Evolutionary conservation across 2,113 vertebrate genomes (phyloP).

Genomic region (Ammospiza nelsoni): DNA sequence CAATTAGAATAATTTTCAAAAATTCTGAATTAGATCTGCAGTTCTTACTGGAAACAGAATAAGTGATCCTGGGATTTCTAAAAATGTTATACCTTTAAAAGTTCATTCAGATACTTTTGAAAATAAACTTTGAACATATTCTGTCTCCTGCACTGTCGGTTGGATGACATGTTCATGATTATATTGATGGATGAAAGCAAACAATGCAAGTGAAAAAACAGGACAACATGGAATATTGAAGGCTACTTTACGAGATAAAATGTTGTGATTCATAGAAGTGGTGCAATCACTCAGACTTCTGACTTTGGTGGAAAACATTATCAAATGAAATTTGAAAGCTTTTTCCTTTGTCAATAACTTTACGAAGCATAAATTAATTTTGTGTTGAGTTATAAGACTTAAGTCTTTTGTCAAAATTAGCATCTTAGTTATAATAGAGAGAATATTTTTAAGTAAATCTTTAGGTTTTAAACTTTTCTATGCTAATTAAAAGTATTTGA

Average conservation of each 20-base stretch:
- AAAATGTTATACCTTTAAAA: background rate
- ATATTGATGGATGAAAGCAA: slow-evolving; percentile 8
- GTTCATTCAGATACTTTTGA: background rate
- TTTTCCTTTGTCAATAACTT: background rate
- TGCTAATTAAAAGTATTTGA: slow-evolving; percentile 78
- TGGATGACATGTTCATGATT: background rate
- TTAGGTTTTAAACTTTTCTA: slow-evolving; percentile 47
- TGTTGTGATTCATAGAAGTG: background rate
- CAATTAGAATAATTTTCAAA: background rate
- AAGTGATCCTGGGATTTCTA: background rate
- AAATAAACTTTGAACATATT: background rate
- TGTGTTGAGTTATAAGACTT: background rate
- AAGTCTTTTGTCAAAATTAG: background rate
- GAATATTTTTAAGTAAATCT: background rate
- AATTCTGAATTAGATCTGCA: background rate
- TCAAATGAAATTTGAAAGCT: background rate
- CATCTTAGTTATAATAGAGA: background rate
- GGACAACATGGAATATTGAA: background rate
- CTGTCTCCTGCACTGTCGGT: background rate
- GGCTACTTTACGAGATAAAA: background rate
- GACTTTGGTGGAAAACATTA: background rate
- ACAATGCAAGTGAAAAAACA: background rate
- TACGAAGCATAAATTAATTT: background rate
- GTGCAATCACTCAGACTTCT: background rate
- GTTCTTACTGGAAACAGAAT: background rate